Percentiles rank a stretch among this genome's conserved stretches.
Evolutionary conservation across 2,113 vertebrate species (phyloP).

Genomic region (Micronisus gabar): DNA sequence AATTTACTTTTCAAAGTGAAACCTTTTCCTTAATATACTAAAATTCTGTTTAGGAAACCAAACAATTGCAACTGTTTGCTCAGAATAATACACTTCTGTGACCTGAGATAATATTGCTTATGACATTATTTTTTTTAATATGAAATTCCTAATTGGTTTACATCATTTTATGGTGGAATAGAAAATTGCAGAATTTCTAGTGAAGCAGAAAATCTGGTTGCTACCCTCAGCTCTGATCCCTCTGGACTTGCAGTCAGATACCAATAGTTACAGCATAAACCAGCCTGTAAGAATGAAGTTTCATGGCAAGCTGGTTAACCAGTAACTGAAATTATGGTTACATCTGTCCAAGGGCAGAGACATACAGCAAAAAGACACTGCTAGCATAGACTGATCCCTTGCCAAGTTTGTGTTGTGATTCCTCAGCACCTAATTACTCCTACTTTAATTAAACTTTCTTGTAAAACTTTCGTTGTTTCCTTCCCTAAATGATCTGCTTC

Average conservation of each 20-base stretch:
- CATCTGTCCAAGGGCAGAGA: slow-evolving; percentile 44
- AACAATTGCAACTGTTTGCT: neutral
- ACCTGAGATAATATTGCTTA: neutral
- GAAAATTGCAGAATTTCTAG: neutral
- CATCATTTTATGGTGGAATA: neutral
- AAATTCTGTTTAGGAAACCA: neutral
- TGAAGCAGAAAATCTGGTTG: neutral
- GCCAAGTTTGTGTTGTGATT: slow-evolving; percentile 28
- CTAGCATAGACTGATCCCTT: neutral
- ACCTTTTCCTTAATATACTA: neutral
- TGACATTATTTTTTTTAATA: neutral
- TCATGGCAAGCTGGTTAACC: slow-evolving; percentile 23
- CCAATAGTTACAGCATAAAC: neutral
- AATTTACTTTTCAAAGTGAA: neutral
- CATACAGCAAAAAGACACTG: slow-evolving; percentile 20
- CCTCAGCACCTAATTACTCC: slow-evolving; percentile 45
- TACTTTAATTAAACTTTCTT: slow-evolving; percentile 55
- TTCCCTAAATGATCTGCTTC: neutral
- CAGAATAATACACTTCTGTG: neutral
- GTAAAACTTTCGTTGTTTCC: slow-evolving; percentile 27
- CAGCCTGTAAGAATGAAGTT: neutral
- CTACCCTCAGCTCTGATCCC: neutral
- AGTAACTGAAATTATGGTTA: slow-evolving; percentile 51
- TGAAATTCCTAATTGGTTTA: neutral
- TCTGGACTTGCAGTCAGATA: neutral